Conservation (phyloP, 2,113 vertebrate genomes). For the Cathartes aura region DNA sequence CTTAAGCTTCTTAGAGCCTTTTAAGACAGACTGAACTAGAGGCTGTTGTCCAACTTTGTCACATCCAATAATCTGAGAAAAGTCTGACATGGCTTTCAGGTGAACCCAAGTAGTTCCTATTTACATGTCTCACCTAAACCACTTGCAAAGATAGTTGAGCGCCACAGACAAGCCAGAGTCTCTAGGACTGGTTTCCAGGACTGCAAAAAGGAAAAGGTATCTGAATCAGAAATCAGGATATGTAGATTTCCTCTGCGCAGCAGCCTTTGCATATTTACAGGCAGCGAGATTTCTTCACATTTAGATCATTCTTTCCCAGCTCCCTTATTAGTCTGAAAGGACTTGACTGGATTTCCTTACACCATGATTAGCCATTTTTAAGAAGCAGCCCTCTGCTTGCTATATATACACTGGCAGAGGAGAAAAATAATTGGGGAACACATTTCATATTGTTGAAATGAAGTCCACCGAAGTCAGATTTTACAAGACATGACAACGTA, state of each 20-base stretch:
- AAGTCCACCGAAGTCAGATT: conserved; percentile 32
- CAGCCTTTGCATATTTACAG: not conserved
- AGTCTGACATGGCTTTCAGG: conserved; percentile 64
- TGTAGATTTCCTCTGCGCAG: not conserved
- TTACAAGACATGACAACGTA: conserved; percentile 54
- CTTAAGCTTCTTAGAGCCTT: conserved; percentile 64
- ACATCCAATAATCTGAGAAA: conserved; percentile 47
- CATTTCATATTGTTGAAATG: conserved; percentile 16
- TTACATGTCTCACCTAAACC: conserved; percentile 6
- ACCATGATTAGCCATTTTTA: not conserved
- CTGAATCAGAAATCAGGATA: not conserved
- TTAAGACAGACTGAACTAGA: conserved; percentile 56
- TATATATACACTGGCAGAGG: not conserved
- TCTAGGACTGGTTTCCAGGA: not conserved
- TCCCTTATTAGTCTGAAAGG: not conserved
- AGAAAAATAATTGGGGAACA: conserved; percentile 15
- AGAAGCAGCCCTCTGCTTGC: not conserved
- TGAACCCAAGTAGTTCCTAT: conserved; percentile 54
- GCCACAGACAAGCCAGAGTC: not conserved
- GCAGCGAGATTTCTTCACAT: not conserved
- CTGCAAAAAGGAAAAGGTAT: not conserved
- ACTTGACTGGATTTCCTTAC: not conserved
- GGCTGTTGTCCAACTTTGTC: conserved; percentile 71
- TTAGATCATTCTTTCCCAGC: not conserved
- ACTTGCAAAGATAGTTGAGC: not conserved